A percentile compares a stretch with the other conserved stretches of the same genome.
These are phyloP conservation scores for Halcyon smyrnensis DNA, from an alignment of 2,797 vertebrate species.

Conservation along the genomic window DNA sequence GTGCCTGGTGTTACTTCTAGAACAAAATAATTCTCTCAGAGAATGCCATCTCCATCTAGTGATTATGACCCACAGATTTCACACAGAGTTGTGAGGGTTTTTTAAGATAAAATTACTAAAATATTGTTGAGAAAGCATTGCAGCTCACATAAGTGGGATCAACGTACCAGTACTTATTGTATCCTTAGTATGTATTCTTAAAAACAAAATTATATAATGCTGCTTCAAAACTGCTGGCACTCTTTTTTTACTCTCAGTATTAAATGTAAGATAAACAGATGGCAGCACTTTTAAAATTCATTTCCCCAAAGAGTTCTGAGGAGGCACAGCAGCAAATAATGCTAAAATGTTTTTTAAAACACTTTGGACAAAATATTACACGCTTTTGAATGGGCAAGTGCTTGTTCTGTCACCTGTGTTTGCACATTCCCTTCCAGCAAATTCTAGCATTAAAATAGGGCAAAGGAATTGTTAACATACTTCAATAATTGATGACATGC, in stretches of 20 bases:
- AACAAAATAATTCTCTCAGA: background rate
- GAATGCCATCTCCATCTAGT: background rate
- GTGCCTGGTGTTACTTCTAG: background rate
- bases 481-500: background rate
- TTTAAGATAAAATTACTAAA: background rate
- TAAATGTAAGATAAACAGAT: slow-evolving; percentile 60
- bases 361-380: background rate
- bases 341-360: background rate
- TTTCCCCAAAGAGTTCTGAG: slow-evolving; percentile 50
- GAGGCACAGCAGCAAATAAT: background rate
- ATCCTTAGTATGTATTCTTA: slow-evolving; percentile 15
- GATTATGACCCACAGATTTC: background rate
- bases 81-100: background rate
- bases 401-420: background rate
- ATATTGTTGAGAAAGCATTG: slow-evolving; percentile 27
- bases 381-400: background rate
- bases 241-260: background rate
- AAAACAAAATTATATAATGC: slow-evolving; percentile 32
- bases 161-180: background rate
- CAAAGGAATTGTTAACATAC: background rate
- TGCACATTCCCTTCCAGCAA: background rate
- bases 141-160: background rate
- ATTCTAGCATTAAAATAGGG: background rate
- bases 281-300: slow-evolving; percentile 60
- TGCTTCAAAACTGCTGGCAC: background rate